Percentiles rank a stretch among this genome's conserved stretches.
Conservation (phyloP, 2,888 invertebrate genomes). For the Priocnemis perturbator region DNA sequence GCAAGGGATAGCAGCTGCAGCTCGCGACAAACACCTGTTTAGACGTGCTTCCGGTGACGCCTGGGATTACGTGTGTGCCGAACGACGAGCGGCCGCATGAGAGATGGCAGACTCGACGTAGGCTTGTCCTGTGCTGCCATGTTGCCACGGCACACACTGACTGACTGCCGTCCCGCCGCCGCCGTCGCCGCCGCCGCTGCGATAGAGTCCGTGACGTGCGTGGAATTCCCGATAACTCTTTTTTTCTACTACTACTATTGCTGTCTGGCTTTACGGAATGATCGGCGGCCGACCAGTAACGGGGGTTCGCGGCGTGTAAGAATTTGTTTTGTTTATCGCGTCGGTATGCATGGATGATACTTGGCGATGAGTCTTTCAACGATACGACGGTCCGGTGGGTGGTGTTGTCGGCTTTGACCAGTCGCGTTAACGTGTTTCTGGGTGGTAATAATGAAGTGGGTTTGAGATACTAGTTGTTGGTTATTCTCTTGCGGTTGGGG, state of each 20-base stretch:
- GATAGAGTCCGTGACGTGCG: conserved; percentile 13
- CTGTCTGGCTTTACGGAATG: not conserved
- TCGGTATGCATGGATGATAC: not conserved
- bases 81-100: not conserved
- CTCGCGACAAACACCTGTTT: conserved; percentile 52
- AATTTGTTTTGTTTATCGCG: conserved; percentile 1
- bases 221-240: conserved; percentile 12
- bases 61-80: conserved; percentile 10
- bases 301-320: too few species aligned
- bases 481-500: too few species aligned
- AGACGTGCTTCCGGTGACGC: conserved; percentile 49
- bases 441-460: too few species aligned
- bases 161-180: too few species aligned
- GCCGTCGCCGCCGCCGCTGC: too few species aligned
- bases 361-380: too few species aligned
- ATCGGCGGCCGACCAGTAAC: not conserved
- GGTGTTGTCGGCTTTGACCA: too few species aligned
- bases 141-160: not conserved
- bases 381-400: too few species aligned
- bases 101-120: not conserved
- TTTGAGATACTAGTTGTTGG: too few species aligned
- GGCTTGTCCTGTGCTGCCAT: not conserved
- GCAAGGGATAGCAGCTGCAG: conserved; percentile 45
- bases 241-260: not conserved
- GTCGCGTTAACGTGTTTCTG: too few species aligned